These are phyloP conservation scores for Neodiprion pinetum DNA, from an alignment of 1,140 invertebrate genomes.

Conservation along the genomic window DNA sequence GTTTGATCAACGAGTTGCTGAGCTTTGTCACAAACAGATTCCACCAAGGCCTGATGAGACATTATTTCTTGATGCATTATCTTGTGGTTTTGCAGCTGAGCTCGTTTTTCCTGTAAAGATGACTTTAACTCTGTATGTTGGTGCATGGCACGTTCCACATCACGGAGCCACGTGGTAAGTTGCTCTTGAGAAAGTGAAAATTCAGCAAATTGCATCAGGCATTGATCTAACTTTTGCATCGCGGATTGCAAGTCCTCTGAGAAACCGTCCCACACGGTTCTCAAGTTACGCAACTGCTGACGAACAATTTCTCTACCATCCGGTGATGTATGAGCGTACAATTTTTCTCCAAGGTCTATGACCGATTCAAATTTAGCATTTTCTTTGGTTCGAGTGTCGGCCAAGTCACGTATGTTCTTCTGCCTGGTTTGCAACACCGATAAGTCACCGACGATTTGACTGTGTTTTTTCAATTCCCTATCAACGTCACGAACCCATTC, in stretches of 20 bases:
- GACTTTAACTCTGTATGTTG: slow-evolving; percentile 89
- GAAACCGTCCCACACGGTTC: slow-evolving; percentile 87
- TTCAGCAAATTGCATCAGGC: slow-evolving; percentile 87
- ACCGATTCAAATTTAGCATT: slow-evolving; percentile 84
- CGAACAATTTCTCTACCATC: slow-evolving; percentile 91
- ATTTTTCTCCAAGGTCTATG: slow-evolving; percentile 87
- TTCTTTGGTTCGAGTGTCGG: slow-evolving; percentile 81
- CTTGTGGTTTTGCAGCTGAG: slow-evolving; percentile 92
- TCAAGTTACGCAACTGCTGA: slow-evolving; percentile 84
- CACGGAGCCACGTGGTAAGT: slow-evolving; percentile 89
- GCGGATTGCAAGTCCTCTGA: slow-evolving; percentile 82
- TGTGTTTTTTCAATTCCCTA: slow-evolving; percentile 77
- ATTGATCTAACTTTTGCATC: slow-evolving; percentile 85
- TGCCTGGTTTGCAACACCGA: slow-evolving; percentile 84
- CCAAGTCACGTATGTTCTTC: slow-evolving; percentile 81
- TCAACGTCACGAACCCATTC: slow-evolving; percentile 77
- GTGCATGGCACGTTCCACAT: slow-evolving; percentile 91
- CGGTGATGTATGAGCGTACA: slow-evolving; percentile 92
- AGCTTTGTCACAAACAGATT: slow-evolving; percentile 91
- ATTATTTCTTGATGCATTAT: slow-evolving; percentile 95
- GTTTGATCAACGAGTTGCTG: slow-evolving; percentile 89
- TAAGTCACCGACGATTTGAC: slow-evolving; percentile 88
- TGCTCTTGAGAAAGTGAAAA: slow-evolving; percentile 89
- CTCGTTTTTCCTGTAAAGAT: slow-evolving; percentile 92
- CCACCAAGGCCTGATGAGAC: slow-evolving; percentile 88